Conservation (phyloP, 53 echinoderm and acorn worm species). For the Temnopleurus reevesii region DNA sequence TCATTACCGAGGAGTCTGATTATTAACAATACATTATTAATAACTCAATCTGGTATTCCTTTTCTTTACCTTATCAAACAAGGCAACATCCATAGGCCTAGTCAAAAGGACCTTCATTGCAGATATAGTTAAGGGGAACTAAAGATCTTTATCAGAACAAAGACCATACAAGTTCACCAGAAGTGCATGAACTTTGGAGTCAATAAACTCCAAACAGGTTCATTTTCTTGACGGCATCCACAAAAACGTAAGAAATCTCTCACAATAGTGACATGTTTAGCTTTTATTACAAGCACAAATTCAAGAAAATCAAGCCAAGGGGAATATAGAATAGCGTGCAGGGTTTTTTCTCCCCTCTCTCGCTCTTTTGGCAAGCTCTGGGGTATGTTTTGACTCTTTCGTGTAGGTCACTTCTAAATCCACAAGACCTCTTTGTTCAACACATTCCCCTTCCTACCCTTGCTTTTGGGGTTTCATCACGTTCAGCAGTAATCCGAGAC, state of each 20-base stretch:
- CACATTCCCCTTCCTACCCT: slow-evolving; percentile 7
- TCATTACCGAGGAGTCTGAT: too few species aligned
- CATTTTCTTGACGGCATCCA: background rate
- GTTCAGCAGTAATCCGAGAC: background rate
- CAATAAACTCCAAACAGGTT: slow-evolving; percentile 29
- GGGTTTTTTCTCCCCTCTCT: background rate
- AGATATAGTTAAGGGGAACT: too few species aligned
- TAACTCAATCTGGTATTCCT: too few species aligned
- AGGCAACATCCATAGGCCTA: too few species aligned
- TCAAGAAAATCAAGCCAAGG: slow-evolving; percentile 14
- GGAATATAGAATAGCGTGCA: background rate
- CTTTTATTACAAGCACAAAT: slow-evolving; percentile 15
- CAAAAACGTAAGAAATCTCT: background rate
- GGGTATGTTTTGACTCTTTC: slow-evolving; percentile 43
- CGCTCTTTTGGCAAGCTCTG: background rate
- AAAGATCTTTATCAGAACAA: background rate
- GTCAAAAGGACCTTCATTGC: too few species aligned
- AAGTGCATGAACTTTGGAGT: slow-evolving; percentile 7
- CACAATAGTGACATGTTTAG: slow-evolving; percentile 39
- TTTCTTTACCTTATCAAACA: too few species aligned
- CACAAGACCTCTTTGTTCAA: slow-evolving; percentile 35
- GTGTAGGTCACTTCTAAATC: slow-evolving; percentile 32
- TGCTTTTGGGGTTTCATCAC: background rate
- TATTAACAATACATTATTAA: too few species aligned
- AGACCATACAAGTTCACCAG: background rate